Base-by-base conservation (phyloP, 2,797 vertebrate species). In the Chloroceryle inda region DNA sequence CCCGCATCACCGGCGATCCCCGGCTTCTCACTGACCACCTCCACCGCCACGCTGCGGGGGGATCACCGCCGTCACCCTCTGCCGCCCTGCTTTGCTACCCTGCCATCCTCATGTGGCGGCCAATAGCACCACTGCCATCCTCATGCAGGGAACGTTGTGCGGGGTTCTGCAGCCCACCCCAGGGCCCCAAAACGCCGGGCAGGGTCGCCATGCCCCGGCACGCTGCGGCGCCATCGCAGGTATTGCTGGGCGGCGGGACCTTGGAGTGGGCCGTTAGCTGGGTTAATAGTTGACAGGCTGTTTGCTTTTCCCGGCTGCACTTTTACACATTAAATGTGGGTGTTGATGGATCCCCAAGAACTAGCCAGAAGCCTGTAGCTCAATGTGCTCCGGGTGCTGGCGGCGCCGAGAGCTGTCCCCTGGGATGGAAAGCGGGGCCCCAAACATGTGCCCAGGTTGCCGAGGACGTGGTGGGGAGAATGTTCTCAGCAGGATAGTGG, bases 211-310 rank as follows among this genome's bases (percentile, higher is more conserved):
- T 1, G 79, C 62, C 56, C 75, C 23, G 2, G n/a, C 2, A 0
- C 2, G 4, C 52, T 17, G 31, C 1, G 0, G 35, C 1, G 7
- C 45, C 40, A 5, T 40, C 4, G 3, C 18, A 6, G 59, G 14
- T 31, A 35, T 35, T 17, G n/a, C 88, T n/a, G 66, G 35, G n/a
- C 10, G 0, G 31, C 11, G 3, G 72, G 92, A 94, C 96, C 94
- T 96, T 96, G 95, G 63, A 80, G 76, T 13, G n/a, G 38, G 50
- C 63, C n/a, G 24, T 47, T 67, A 59, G 42, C 37, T 3, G 40
- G 17, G 88, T 96, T 96, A 96, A 96, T 96, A 5, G 88, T 95
- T 96, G 69, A 96, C 91, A 35, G 11, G 13, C 33, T 96, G 90
- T 94, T 96, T 96, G 92, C 8, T 27, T 88, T 56, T 21, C 19